phyloP scores from a whole-genome alignment of 2,113 vertebrate species.

The Entomyzon cyanotis region DNA sequence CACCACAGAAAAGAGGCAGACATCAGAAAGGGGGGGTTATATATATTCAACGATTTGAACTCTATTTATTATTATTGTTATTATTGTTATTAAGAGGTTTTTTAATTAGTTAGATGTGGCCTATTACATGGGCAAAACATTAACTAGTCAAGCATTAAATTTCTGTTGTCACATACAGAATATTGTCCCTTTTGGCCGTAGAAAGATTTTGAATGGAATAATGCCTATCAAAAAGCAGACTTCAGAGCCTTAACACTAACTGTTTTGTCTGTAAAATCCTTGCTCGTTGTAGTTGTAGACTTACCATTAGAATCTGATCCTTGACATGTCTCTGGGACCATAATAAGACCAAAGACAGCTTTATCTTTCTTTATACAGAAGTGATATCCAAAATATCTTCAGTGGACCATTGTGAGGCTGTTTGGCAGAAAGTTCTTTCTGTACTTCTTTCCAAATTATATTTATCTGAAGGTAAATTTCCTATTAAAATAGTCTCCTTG shows the following conservation, averaged over 20 bases:
- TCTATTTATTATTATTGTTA: neutral
- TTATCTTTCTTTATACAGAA: neutral
- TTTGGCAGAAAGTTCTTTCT: neutral
- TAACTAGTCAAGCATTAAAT: neutral
- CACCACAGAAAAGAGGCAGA: neutral
- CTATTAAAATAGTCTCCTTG: neutral
- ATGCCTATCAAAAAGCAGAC: neutral
- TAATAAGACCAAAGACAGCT: neutral
- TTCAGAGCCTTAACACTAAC: neutral
- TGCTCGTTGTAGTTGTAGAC: neutral
- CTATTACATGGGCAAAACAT: neutral
- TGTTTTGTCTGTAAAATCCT: neutral
- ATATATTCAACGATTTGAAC: neutral
- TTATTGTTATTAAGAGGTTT: accelerated
- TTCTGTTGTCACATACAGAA: neutral
- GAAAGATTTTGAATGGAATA: neutral
- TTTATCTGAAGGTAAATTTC: neutral
- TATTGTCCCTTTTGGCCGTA: neutral
- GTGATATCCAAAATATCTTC: neutral
- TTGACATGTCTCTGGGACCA: neutral
- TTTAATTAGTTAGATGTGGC: neutral
- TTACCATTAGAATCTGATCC: neutral
- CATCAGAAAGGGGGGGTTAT: neutral
- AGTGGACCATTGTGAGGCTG: neutral
- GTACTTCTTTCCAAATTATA: neutral